phyloP scores from a whole-genome alignment of 2,888 invertebrate genomes.

The Lingula anatina region DNA sequence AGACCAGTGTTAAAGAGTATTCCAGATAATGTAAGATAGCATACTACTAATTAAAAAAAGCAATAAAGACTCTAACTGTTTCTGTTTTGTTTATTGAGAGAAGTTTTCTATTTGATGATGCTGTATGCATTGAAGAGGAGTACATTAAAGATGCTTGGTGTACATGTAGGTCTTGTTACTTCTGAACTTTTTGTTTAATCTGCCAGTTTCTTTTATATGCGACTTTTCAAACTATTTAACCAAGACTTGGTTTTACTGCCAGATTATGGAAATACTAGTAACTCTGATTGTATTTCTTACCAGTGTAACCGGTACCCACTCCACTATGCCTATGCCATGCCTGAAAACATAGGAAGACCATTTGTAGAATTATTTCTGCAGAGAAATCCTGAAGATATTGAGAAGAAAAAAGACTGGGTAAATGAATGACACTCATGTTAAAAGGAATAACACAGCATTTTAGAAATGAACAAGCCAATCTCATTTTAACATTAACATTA shows the following conservation, averaged over 20 bases:
- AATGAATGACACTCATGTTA: no score
- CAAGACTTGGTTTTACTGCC: no score
- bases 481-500: background rate
- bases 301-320: conserved; percentile 40
- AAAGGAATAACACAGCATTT: no score
- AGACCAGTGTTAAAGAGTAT: conserved; percentile 30
- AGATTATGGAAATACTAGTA: no score
- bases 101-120: background rate
- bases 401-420: conserved; percentile 32
- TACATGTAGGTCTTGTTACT: no score
- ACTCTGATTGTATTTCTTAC: conserved; percentile 6
- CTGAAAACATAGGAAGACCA: conserved; percentile 16
- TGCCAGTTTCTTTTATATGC: no score
- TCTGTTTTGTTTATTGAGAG: no score
- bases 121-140: background rate
- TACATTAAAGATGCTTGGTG: no score
- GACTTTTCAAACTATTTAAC: no score
- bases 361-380: conserved; percentile 22
- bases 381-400: conserved; percentile 25
- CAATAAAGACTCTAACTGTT: background rate
- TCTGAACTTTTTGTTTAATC: no score
- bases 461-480: no score
- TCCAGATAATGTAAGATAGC: conserved; percentile 34
- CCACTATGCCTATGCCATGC: conserved; percentile 40
- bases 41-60: background rate